Evolutionary conservation across 2,113 vertebrate genomes (phyloP), one percentile per base, ranked within the genome.

Genomic region (Hemibagrus wyckioides): DNA sequence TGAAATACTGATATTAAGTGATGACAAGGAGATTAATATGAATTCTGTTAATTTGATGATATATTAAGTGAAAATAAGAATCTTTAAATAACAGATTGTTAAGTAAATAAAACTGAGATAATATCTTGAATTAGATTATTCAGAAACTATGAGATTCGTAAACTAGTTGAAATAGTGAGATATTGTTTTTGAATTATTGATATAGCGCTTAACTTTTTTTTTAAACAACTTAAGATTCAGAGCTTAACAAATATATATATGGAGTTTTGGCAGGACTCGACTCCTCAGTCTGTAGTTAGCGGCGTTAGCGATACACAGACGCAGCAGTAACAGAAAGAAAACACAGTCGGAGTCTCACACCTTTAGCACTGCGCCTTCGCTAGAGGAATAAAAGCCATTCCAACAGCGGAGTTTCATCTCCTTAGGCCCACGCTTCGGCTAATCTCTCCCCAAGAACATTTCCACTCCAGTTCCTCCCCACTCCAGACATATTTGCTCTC

Each of bases 401-500:
- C 79, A 92, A 91, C 86, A 87, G 90, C 82, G 90, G 89, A 92
- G 92, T 92, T 93, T 92, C 93, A 91, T 93, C 89, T 93, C 92
- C 81, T 92, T 91, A 88, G 92, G 85, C 91, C 91, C 75, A 89
- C 85, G 88, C 92, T 56, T 84, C 88, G 86, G 92, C 93, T 95
- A 94, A 94, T 95, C 94, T 93, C 92, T 89, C 90, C 91, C 92
- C 92, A 90, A 91, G 92, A 94, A 92, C 94, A 93, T 93, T 94
- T 94, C 92, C 94, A 93, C 94, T 95, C 91, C 81, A 91, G 91
- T 94, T 94, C 92, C 93, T 92, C 89, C 76, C 90, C 89, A 93
- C 93, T 92, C 89, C 94, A 94, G 92, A 95, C 93, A 90, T 93
- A 94, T 95, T 95, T 95, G 92, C 94, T 92, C 93, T 92, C 92